These are phyloP conservation scores for Hapalemur alaotrensis DNA, from an alignment of 2,797 vertebrate genomes.

Conservation along the genomic window DNA sequence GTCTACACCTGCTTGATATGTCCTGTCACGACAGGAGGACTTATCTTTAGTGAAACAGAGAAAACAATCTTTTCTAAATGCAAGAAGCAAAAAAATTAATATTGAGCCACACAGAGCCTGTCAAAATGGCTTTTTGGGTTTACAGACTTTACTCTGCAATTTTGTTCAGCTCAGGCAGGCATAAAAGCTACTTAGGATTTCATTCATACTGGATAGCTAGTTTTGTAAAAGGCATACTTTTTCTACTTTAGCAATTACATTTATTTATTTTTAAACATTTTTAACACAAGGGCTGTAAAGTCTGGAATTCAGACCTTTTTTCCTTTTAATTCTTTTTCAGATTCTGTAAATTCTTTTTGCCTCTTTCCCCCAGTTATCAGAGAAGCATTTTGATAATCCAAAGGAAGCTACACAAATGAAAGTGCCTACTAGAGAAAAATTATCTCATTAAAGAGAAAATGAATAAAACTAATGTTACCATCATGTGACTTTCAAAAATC, in stretches of 20 bases:
- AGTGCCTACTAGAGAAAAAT: conserved; percentile 6
- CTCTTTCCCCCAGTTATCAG: neutral
- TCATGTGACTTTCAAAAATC: neutral
- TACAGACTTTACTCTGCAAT: conserved; percentile 25
- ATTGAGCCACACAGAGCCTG: neutral
- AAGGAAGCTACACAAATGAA: conserved; percentile 51
- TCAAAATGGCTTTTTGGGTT: conserved; percentile 34
- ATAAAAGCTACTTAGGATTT: conserved; percentile 45
- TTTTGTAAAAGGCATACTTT: conserved; percentile 41
- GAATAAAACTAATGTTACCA: conserved; percentile 18
- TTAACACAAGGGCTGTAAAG: neutral
- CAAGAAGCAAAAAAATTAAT: conserved; percentile 45
- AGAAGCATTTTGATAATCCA: conserved; percentile 41
- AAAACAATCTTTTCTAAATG: conserved; percentile 26
- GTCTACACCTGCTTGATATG: conserved; percentile 20
- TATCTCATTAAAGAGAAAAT: conserved; percentile 30
- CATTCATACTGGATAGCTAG: conserved; percentile 23
- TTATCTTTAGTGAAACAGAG: conserved; percentile 20
- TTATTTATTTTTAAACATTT: conserved; percentile 49
- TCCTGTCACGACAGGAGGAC: neutral
- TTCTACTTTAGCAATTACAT: neutral
- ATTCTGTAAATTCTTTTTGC: neutral
- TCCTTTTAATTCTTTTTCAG: neutral
- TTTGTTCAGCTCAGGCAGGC: conserved; percentile 3
- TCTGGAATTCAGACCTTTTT: conserved; percentile 11